Evolutionary conservation across 1,140 invertebrate genomes (phyloP), one percentile per base, ranked within the genome.

Genomic region (Anastatus disparis): DNA sequence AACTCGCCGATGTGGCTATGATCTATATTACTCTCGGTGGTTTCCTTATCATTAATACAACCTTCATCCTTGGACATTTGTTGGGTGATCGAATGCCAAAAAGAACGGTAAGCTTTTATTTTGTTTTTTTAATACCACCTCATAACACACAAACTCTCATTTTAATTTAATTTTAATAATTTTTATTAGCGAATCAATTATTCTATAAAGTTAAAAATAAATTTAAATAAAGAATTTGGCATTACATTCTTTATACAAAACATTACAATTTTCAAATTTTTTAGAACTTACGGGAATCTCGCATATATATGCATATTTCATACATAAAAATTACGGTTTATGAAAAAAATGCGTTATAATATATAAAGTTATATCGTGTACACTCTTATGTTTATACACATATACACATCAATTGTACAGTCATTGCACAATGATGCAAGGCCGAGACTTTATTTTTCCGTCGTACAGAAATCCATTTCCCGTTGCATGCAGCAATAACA

Each of bases 71-170:
- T 29, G 86, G 88, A 2, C 85, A 90, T 53, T 75, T 88, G 29
- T 75, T 90, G 8, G 89, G 89, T 0, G 91, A 93, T 76, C 84
- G 87, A n/a, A 85, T 90, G 17, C 91, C 91, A 13, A 91, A 89
- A 82, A 87, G 87, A 81, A 90, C 90, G 50, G 87, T 88, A 79
- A 81, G 31, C 15, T 4, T 22, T 7, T 29, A 13, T 35, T 35
- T 35, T 10, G 31, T 35, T 35, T 35, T 35, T 35, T 35, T 35
- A 35, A 35, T 10, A 35, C n/a, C n/a, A n/a, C n/a, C n/a, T n/a
- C n/a, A n/a, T n/a, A n/a, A n/a, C n/a, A n/a, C n/a, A n/a, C n/a
- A n/a, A n/a, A n/a, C n/a, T n/a, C n/a, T n/a, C 20, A 40, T 12
- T 24, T 24, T n/a, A 24, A 40, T 42, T 24, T 24, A 15, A 24